A percentile compares a stretch with the other conserved stretches of the same genome.
phyloP scores from a whole-genome alignment of 1,140 invertebrate genomes.

The Drosophila hydei region DNA sequence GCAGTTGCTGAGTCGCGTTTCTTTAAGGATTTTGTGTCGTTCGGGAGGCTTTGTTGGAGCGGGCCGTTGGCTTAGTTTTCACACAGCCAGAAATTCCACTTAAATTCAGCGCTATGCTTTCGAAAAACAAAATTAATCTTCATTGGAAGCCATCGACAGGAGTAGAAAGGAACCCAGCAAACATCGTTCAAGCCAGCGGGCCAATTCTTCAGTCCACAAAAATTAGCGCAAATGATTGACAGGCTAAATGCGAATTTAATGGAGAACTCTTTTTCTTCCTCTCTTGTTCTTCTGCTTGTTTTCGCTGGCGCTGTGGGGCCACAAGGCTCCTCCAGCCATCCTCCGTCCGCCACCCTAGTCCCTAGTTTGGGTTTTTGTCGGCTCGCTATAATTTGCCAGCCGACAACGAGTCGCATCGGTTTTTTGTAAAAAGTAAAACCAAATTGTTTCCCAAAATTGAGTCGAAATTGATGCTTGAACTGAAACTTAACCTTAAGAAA shows the following conservation, averaged over 20 bases:
- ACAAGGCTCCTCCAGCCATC: slow-evolving; percentile 13
- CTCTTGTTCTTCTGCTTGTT: slow-evolving; percentile 18
- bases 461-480: slow-evolving; percentile 67
- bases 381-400: slow-evolving; percentile 68
- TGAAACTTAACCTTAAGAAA: slow-evolving; percentile 38
- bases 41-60: slow-evolving; percentile 1
- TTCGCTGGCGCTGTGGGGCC: slow-evolving; percentile 29
- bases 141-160: slow-evolving; percentile 78
- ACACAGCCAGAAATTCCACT: slow-evolving; percentile 60
- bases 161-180: slow-evolving; percentile 18
- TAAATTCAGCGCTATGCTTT: slow-evolving; percentile 61
- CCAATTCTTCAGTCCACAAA: slow-evolving; percentile 54
- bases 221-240: slow-evolving; percentile 83
- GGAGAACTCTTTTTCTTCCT: slow-evolving; percentile 59
- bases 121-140: slow-evolving; percentile 79
- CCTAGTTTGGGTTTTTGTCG: slow-evolving; percentile 10
- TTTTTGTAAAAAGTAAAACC: slow-evolving; percentile 70
- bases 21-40: background rate
- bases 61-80: slow-evolving; percentile 55
- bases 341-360: slow-evolving; percentile 1
- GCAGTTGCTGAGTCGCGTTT: background rate
- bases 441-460: slow-evolving; percentile 56
- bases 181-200: slow-evolving; percentile 16
- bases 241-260: slow-evolving; percentile 83
- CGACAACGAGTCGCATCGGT: slow-evolving; percentile 45